These are phyloP conservation scores for Leptogaster cylindrica DNA, from an alignment of 2,888 invertebrate genomes.

Conservation along the genomic window DNA sequence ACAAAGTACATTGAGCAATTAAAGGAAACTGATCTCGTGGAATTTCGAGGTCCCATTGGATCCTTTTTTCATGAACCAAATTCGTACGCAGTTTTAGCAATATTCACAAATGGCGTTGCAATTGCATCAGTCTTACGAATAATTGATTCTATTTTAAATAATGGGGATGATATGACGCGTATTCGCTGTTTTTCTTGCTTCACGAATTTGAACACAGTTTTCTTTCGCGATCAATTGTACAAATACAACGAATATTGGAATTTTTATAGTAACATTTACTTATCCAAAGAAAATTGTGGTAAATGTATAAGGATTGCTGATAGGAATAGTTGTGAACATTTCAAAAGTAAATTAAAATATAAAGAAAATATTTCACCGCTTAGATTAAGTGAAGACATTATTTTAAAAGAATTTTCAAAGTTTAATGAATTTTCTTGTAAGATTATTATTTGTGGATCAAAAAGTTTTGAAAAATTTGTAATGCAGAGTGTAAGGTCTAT, in stretches of 20 bases:
- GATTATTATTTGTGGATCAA: slow-evolving; percentile 51
- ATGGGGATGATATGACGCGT: slow-evolving; percentile 73
- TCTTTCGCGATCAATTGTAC: slow-evolving; percentile 69
- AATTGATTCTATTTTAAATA: slow-evolving; percentile 66
- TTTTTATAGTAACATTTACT: slow-evolving; percentile 70
- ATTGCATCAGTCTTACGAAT: slow-evolving; percentile 74
- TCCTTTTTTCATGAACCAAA: slow-evolving; percentile 63
- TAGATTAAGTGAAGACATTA: slow-evolving; percentile 42
- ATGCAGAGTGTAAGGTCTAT: slow-evolving; percentile 27
- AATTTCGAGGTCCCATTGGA: slow-evolving; percentile 79
- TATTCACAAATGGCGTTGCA: slow-evolving; percentile 77
- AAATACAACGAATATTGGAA: slow-evolving; percentile 73
- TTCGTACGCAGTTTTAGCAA: slow-evolving; percentile 60
- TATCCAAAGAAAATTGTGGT: slow-evolving; percentile 60
- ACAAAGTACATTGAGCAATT: slow-evolving; percentile 65
- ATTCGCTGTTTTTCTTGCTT: slow-evolving; percentile 71
- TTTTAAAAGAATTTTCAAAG: slow-evolving; percentile 29
- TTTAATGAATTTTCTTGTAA: slow-evolving; percentile 22
- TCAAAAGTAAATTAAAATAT: slow-evolving; percentile 53
- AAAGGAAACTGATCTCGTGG: slow-evolving; percentile 63
- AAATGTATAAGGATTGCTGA: neutral
- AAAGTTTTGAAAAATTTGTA: slow-evolving; percentile 50
- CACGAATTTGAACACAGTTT: slow-evolving; percentile 64
- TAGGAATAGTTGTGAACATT: slow-evolving; percentile 49
- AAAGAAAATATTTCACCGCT: slow-evolving; percentile 51